Conservation (phyloP, 1,140 invertebrate genomes). For the Drosophila parabipectinata region DNA sequence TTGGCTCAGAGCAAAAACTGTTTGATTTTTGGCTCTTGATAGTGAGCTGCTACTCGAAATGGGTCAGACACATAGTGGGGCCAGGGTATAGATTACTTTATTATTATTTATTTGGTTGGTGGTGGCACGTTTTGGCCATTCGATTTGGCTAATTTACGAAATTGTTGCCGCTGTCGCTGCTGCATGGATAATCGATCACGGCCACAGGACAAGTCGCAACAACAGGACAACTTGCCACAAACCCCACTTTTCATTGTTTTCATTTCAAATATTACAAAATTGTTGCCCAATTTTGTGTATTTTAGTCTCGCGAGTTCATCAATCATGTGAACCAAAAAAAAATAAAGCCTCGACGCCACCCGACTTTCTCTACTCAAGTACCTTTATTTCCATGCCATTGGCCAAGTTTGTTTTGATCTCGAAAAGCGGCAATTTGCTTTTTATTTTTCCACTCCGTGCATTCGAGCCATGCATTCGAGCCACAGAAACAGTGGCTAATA, state of each 20-base stretch:
- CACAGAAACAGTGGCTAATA: not conserved
- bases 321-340: not conserved
- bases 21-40: constrained; percentile 29
- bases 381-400: not conserved
- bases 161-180: constrained; percentile 7
- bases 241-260: not conserved
- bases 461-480: not conserved
- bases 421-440: not conserved
- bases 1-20: constrained; percentile 9
- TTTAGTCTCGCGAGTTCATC: too few species aligned
- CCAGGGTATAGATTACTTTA: constrained; percentile 60
- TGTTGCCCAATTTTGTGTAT: not conserved
- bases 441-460: not conserved
- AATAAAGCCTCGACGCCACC: too few species aligned
- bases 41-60: constrained; percentile 48
- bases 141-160: constrained; percentile 38
- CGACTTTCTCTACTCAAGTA: not conserved
- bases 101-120: constrained; percentile 58
- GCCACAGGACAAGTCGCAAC: constrained; percentile 11
- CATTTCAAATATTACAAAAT: constrained; percentile 4
- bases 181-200: constrained; percentile 36
- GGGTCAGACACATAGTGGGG: constrained; percentile 60
- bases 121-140: constrained; percentile 12
- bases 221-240: constrained; percentile 3
- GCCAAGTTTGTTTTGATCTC: constrained; percentile 1